Conservation (phyloP, 2,888 invertebrate species). For the Parapristionchus giblindavisi region DNA sequence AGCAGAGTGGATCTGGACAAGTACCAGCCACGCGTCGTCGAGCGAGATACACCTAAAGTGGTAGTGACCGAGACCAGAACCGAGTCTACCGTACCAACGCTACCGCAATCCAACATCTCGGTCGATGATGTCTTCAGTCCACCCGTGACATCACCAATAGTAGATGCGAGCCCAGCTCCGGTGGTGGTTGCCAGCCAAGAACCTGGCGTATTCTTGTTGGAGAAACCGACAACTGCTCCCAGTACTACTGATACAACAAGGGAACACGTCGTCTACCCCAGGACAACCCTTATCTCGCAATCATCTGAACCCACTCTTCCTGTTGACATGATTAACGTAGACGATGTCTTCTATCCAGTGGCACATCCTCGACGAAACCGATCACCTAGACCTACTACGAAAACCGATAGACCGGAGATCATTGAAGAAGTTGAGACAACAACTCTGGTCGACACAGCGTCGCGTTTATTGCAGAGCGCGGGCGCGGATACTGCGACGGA, state of each 20-base stretch:
- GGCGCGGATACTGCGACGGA: too few species aligned
- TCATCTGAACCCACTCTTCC: neutral
- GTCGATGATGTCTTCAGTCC: slow-evolving; percentile 30
- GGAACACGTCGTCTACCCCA: neutral
- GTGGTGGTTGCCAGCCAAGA: too few species aligned
- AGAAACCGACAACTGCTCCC: slow-evolving; percentile 4
- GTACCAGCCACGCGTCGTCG: neutral
- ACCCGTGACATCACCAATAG: neutral
- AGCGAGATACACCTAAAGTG: neutral
- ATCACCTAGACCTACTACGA: too few species aligned
- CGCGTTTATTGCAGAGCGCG: too few species aligned
- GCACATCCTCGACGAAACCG: neutral
- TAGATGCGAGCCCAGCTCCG: neutral
- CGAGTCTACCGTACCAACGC: neutral
- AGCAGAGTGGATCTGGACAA: slow-evolving; percentile 13
- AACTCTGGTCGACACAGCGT: too few species aligned
- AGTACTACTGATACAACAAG: neutral
- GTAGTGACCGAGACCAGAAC: neutral
- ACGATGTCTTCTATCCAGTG: neutral
- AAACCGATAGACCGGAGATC: neutral
- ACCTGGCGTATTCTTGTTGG: too few species aligned
- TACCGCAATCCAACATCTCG: slow-evolving; percentile 2
- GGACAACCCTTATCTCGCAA: neutral
- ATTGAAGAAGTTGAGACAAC: neutral
- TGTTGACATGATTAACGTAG: neutral